Conservation (phyloP, 2,113 vertebrate species). For the Pelmatolapia mariae region DNA sequence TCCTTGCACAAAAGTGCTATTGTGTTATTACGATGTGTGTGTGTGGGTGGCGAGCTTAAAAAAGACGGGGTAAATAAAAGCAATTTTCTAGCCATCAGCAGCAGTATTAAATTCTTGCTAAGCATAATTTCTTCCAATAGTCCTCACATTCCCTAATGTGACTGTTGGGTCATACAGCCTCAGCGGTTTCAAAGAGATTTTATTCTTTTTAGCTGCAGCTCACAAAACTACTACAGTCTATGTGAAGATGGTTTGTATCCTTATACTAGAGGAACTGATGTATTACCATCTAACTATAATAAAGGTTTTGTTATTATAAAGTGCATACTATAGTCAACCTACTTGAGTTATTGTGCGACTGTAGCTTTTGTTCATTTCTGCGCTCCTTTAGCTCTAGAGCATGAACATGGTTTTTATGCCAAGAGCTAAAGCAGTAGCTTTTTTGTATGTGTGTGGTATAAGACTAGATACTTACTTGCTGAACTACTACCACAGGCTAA, state of each 20-base stretch:
- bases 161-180: background rate
- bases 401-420: background rate
- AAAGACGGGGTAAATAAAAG: constrained; percentile 71
- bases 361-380: background rate
- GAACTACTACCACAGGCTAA: background rate
- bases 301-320: background rate
- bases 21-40: constrained; percentile 70
- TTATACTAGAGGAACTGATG: background rate
- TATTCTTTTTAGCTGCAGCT: background rate
- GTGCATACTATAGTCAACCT: background rate
- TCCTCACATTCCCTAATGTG: background rate
- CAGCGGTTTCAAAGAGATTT: background rate
- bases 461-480: background rate
- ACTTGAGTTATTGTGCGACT: background rate
- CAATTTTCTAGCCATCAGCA: constrained; percentile 43
- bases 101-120: constrained; percentile 49
- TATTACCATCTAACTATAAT: background rate
- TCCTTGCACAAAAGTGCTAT: constrained; percentile 62
- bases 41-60: constrained; percentile 66
- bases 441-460: background rate
- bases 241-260: background rate
- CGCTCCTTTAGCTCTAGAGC: background rate
- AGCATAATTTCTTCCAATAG: constrained; percentile 43
- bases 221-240: background rate
- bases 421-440: background rate